Evolutionary conservation across 2,797 vertebrate genomes (phyloP).

Genomic region (Sebastiscus tertius): DNA sequence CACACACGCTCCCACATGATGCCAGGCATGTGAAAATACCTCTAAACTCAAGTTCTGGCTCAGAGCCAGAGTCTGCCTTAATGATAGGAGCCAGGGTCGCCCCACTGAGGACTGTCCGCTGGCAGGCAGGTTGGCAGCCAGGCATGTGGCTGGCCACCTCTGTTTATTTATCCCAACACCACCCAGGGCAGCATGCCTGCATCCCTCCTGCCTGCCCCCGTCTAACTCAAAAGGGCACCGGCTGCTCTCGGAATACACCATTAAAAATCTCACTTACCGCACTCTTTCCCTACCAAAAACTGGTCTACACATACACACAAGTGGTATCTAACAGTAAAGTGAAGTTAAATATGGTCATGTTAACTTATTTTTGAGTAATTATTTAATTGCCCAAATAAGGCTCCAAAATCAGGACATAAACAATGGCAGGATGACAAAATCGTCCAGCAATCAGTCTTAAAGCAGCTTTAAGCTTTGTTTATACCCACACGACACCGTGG

Average conservation of each 20-base stretch:
- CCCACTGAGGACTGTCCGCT: conserved; percentile 41
- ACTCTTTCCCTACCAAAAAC: background rate
- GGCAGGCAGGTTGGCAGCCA: conserved; percentile 45
- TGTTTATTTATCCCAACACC: conserved; percentile 58
- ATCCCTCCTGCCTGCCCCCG: conserved; percentile 5
- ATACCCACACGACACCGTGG: no score
- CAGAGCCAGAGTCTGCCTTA: conserved; percentile 36
- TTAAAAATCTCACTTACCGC: conserved; percentile 17
- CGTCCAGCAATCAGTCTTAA: background rate
- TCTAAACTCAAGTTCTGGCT: conserved; percentile 46
- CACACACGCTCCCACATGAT: conserved; percentile 33
- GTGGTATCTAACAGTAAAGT: conserved; percentile 6
- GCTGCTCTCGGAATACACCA: conserved; percentile 40
- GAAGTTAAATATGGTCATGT: background rate
- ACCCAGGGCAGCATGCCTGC: conserved; percentile 32
- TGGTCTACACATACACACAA: conserved; percentile 7
- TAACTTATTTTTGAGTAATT: background rate
- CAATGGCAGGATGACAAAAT: background rate
- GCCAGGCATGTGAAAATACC: conserved; percentile 57
- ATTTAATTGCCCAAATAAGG: background rate
- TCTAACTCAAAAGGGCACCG: conserved; percentile 34
- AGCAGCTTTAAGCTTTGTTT: background rate
- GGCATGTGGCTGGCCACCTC: conserved; percentile 40
- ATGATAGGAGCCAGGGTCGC: conserved; percentile 57
- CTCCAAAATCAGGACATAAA: background rate